These are phyloP conservation scores for Lagenorhynchus albirostris DNA, from an alignment of 2,113 vertebrate species.

Conservation along the genomic window DNA sequence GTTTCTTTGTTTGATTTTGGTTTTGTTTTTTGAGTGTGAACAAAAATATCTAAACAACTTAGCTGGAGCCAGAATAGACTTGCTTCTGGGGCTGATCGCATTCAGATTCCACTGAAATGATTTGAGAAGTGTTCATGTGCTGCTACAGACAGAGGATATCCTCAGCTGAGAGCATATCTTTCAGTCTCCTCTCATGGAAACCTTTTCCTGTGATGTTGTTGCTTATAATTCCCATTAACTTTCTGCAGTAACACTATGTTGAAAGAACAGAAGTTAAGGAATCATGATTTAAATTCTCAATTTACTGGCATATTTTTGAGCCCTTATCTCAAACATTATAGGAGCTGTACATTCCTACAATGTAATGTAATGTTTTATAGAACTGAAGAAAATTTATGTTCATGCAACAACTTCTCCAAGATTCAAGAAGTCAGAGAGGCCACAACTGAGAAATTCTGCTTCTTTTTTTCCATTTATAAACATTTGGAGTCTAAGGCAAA, in stretches of 20 bases:
- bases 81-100: not conserved
- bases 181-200: not conserved
- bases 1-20: not conserved
- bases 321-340: not conserved
- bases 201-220: not conserved
- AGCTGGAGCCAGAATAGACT: not conserved
- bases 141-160: not conserved
- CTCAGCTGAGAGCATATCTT: not conserved
- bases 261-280: not conserved
- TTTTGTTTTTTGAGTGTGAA: not conserved
- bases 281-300: not conserved
- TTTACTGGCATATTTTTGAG: not conserved
- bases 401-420: not conserved
- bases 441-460: not conserved
- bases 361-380: not conserved
- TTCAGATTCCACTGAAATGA: not conserved
- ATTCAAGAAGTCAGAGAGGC: not conserved
- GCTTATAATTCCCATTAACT: not conserved
- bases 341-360: not conserved
- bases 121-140: not conserved
- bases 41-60: not conserved
- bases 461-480: not conserved
- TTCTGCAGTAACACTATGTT: not conserved
- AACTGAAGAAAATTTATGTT: not conserved
- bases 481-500: not conserved